These are phyloP conservation scores for Aeoliscus strigatus DNA, from an alignment of 2,797 vertebrate species.

Conservation along the genomic window DNA sequence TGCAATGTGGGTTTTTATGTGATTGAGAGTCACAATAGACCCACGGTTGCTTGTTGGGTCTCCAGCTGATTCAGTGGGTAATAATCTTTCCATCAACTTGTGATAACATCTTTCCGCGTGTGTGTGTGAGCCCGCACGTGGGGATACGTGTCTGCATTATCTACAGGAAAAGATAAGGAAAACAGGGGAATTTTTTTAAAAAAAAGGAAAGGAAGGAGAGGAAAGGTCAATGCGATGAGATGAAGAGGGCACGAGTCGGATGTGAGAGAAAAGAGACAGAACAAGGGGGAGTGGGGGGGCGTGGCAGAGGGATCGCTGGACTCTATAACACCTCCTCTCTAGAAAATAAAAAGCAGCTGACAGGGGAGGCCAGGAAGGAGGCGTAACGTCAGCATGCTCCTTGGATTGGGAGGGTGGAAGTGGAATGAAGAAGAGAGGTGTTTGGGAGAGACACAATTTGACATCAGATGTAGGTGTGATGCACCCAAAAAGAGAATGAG, in stretches of 20 bases:
- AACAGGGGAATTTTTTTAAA: constrained; percentile 11
- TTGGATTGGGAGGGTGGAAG: constrained; percentile 51
- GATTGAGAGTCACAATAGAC: constrained; percentile 60
- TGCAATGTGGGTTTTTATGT: constrained; percentile 23
- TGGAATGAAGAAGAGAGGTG: constrained; percentile 14
- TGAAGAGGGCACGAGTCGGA: constrained; percentile 49
- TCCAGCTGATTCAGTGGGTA: constrained; percentile 64
- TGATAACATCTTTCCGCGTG: constrained; percentile 58
- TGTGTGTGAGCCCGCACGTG: constrained; percentile 16
- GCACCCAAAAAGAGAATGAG: too few relatives aligned
- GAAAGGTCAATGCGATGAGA: constrained; percentile 55
- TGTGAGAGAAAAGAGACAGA: constrained; percentile 26
- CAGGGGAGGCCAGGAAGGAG: constrained; percentile 56
- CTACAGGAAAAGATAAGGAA: constrained; percentile 44
- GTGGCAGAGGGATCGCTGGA: too few relatives aligned
- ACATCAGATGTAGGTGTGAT: too few relatives aligned
- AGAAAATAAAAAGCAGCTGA: constrained; percentile 65
- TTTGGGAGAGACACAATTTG: too few relatives aligned
- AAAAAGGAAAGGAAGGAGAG: constrained; percentile 40
- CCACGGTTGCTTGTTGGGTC: constrained; percentile 62
- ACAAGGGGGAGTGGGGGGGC: constrained; percentile 17
- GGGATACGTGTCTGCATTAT: constrained; percentile 48
- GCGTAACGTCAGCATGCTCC: constrained; percentile 67
- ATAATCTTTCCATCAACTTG: constrained; percentile 67
- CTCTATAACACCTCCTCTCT: constrained; percentile 10